Evolutionary conservation across 2,888 invertebrate genomes (phyloP), one percentile per base, ranked within the genome.

Genomic region (Atethmia centrago): DNA sequence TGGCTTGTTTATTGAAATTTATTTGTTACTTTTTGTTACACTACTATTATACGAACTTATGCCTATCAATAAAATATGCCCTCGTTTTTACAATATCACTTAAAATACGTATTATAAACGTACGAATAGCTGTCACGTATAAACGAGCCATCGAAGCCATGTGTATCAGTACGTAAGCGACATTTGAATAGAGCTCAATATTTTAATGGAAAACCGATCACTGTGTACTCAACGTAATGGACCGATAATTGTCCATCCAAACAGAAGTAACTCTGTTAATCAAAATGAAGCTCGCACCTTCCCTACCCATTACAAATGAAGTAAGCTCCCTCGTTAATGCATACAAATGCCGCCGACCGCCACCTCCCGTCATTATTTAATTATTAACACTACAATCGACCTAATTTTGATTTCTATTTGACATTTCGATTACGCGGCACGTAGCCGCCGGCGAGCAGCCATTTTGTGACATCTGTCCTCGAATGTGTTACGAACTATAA

Each of bases 371-470:
- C 93, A 94, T 96, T 95, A 96, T 95, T 96, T 94, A 95, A 96
- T 96, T 95, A 96, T 96, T 96, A 95, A 96, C 95, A 95, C 92
- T 94, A 95, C 96, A 95, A 94, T 95, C 96, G 95, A 96, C 95
- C 96, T 94, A 96, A 96, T 96, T 96, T 95, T 96, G 95, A 96
- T 96, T 96, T 95, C 93, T 94, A 95, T 96, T 96, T 96, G 95
- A 96, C 95, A 94, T 95, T 96, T 95, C 93, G 94, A 95, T 95
- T 95, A 94, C 92, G 91, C 91, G 89, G 89, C 91, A 90, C 91
- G 90, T 92, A 91, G 94, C 94, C 94, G 92, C 90, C 91, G 94
- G 94, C 94, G 89, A 88, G 91, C 93, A 89, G 93, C 93, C 93
- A 95, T 95, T 95, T 94, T 95, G 94, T 95, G 95, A 96, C 96